Evolutionary conservation across 2,797 vertebrate genomes (phyloP).

Genomic region (Sylvia borin): DNA sequence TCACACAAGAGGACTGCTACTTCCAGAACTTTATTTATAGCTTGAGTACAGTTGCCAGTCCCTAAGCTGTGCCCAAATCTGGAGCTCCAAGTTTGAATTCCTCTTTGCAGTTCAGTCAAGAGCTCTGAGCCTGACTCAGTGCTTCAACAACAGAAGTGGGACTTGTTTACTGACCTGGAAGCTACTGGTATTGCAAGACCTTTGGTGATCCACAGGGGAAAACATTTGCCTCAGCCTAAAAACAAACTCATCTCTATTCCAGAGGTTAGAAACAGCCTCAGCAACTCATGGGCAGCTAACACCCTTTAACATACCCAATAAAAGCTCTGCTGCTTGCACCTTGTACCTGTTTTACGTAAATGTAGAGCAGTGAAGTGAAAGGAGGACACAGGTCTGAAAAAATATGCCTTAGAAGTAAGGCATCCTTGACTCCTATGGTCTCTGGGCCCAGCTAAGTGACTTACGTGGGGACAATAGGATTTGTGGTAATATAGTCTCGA

Average conservation of each 20-base stretch:
- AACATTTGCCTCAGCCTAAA: not conserved
- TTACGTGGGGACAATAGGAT: not conserved
- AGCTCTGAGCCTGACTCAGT: not conserved
- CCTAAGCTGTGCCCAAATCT: not conserved
- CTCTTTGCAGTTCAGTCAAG: not conserved
- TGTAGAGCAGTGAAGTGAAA: not conserved
- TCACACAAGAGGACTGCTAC: not conserved
- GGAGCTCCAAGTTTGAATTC: not conserved
- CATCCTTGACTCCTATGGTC: not conserved
- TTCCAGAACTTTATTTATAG: slow-evolving; percentile 35
- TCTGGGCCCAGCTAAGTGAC: not conserved
- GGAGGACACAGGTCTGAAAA: not conserved
- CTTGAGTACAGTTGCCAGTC: not conserved
- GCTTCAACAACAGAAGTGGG: not conserved
- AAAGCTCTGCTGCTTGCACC: not conserved
- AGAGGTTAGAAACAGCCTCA: not conserved
- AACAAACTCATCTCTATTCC: not conserved
- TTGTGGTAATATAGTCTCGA: not conserved
- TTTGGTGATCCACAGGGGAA: not conserved
- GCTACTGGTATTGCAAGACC: not conserved
- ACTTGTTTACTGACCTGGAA: not conserved
- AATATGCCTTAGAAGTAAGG: not conserved
- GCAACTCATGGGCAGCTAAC: not conserved
- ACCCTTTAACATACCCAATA: not conserved
- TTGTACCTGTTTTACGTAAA: not conserved